Evolutionary conservation across 2,888 invertebrate genomes (phyloP).

Genomic region (Platycnemis pennipes): DNA sequence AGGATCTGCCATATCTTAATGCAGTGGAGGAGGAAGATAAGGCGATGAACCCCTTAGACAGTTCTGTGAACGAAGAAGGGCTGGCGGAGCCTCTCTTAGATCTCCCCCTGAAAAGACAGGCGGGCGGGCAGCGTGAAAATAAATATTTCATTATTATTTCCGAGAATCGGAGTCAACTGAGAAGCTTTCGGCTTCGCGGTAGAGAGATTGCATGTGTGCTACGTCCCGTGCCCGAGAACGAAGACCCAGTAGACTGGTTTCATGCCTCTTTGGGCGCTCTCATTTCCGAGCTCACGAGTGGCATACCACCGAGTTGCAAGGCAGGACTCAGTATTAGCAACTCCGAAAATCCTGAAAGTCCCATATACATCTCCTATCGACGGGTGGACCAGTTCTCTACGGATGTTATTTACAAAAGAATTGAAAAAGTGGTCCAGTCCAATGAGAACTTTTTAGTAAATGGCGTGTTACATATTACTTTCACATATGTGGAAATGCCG

Average conservation of each 20-base stretch:
- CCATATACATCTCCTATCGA: not conserved
- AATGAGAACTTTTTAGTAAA: slow-evolving; percentile 40
- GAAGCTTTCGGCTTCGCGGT: not conserved
- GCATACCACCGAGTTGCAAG: not conserved
- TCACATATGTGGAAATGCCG: slow-evolving; percentile 19
- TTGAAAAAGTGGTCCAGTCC: slow-evolving; percentile 51
- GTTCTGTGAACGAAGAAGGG: not conserved
- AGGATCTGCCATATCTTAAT: too few species aligned
- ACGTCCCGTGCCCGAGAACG: not conserved
- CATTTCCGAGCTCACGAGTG: not conserved
- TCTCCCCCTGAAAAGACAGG: not conserved
- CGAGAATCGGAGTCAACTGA: not conserved
- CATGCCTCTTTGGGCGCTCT: not conserved
- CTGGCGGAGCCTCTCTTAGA: not conserved
- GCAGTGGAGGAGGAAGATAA: too few species aligned
- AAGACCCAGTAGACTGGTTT: not conserved
- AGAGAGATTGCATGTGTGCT: not conserved
- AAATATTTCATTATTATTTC: not conserved
- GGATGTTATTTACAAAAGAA: not conserved
- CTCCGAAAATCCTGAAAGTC: slow-evolving; percentile 51
- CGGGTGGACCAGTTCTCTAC: not conserved
- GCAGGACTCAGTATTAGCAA: not conserved
- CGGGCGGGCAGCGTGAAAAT: not conserved
- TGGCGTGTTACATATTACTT: not conserved
- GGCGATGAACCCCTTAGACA: too few species aligned